A percentile compares a stretch with the other conserved stretches of the same genome.
Evolutionary conservation across 2,888 invertebrate genomes (phyloP).

Genomic region (Lasioglossum malachurum): DNA sequence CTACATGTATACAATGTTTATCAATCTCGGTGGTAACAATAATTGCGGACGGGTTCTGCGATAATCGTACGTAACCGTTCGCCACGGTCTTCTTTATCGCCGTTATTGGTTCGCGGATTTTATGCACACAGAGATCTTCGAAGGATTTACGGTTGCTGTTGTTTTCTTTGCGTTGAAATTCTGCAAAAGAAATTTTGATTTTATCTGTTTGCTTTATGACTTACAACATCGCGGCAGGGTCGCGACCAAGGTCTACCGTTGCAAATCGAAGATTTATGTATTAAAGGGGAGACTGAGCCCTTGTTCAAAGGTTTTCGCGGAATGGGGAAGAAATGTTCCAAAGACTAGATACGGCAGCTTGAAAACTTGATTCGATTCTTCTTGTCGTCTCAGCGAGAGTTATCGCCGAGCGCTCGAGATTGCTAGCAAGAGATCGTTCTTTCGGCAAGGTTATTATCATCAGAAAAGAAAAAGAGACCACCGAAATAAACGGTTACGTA

Average conservation of each 20-base stretch:
- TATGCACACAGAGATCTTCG: not conserved
- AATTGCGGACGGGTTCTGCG: not conserved
- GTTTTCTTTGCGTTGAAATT: not conserved
- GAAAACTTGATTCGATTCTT: not conserved
- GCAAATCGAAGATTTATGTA: not conserved
- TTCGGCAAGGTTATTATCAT: constrained; percentile 11
- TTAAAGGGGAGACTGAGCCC: too few species aligned
- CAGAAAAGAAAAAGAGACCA: not conserved
- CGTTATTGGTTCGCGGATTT: not conserved
- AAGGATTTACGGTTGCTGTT: constrained; percentile 1
- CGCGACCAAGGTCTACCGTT: not conserved
- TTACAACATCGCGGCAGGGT: not conserved
- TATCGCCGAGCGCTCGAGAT: not conserved
- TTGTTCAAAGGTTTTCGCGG: not conserved
- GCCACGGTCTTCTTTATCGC: not conserved
- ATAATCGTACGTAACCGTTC: constrained; percentile 11
- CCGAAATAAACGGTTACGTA: constrained; percentile 11
- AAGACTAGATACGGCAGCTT: not conserved
- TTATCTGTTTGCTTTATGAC: not conserved
- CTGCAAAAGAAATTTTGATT: not conserved
- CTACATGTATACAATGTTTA: constrained; percentile 5
- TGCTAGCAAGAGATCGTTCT: not conserved
- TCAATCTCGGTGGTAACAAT: not conserved
- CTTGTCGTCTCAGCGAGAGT: not conserved
- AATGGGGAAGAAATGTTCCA: not conserved